phyloP scores from a whole-genome alignment of 2,797 vertebrate species.

The Artibeus lituratus region DNA sequence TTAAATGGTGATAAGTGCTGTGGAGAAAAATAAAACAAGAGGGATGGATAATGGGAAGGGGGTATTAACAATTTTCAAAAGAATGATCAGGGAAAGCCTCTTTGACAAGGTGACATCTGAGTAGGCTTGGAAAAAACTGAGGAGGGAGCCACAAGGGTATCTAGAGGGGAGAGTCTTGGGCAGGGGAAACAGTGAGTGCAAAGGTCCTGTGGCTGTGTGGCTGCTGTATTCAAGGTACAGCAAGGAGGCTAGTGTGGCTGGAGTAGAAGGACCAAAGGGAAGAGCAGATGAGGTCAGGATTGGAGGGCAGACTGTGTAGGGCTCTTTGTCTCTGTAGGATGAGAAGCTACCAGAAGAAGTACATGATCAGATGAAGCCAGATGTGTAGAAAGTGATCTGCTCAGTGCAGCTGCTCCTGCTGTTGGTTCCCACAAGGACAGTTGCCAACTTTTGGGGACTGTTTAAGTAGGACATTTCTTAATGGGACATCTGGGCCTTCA shows the following conservation, averaged over 20 bases:
- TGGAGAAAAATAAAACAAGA: slow-evolving; percentile 3
- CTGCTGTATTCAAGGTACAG: background rate
- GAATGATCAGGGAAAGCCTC: background rate
- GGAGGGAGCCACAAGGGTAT: background rate
- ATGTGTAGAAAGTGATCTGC: background rate
- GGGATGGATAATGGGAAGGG: background rate
- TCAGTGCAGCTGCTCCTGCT: slow-evolving; percentile 23
- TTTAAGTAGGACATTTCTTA: slow-evolving; percentile 59
- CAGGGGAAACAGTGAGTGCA: background rate
- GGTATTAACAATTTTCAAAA: background rate
- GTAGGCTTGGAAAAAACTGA: background rate
- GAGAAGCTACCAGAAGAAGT: background rate
- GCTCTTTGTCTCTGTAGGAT: background rate
- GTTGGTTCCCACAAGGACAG: slow-evolving; percentile 49
- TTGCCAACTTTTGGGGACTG: slow-evolving; percentile 42
- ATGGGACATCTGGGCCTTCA: slow-evolving; percentile 54
- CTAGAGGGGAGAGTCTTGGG: background rate
- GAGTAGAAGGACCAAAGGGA: background rate
- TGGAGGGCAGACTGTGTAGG: background rate
- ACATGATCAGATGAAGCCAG: background rate
- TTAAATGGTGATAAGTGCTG: background rate
- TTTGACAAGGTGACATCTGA: background rate
- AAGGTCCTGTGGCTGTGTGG: background rate
- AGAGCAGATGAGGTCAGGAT: background rate
- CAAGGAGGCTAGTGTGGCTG: background rate